Conservation (phyloP, 1,140 invertebrate species). For the Atta cephalotes region DNA sequence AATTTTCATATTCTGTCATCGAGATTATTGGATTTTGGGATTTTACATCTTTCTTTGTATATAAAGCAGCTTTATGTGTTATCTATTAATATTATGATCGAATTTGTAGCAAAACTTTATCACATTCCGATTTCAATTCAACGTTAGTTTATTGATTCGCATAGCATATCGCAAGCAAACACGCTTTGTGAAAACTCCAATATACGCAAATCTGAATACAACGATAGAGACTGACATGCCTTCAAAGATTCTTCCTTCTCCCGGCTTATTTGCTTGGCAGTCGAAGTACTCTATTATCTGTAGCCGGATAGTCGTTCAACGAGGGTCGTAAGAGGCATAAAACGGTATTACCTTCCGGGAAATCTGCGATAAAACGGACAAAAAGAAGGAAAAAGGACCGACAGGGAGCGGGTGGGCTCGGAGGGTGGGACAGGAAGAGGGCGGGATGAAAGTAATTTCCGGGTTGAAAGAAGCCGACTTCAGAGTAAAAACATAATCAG, state of each 20-base stretch:
- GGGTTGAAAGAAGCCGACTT: slow-evolving; percentile 75
- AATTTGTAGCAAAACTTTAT: slow-evolving; percentile 13
- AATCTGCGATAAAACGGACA: slow-evolving; percentile 60
- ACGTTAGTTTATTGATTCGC: slow-evolving; percentile 43
- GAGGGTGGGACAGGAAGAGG: slow-evolving; percentile 49
- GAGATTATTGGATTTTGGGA: slow-evolving; percentile 9
- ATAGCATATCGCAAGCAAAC: slow-evolving; percentile 29
- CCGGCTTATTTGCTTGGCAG: slow-evolving; percentile 65
- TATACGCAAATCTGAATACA: slow-evolving; percentile 50
- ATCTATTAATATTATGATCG: slow-evolving; percentile 42
- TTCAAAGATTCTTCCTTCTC: slow-evolving; percentile 32
- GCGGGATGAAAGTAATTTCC: slow-evolving; percentile 76
- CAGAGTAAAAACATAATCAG: slow-evolving; percentile 78
- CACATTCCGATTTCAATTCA: slow-evolving; percentile 25
- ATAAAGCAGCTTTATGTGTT: slow-evolving; percentile 18
- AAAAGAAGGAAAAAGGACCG: slow-evolving; percentile 53
- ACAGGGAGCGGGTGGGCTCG: slow-evolving; percentile 14
- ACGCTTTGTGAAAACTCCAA: slow-evolving; percentile 50
- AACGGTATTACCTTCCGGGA: slow-evolving; percentile 70
- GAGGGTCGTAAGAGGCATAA: slow-evolving; percentile 69
- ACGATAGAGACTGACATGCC: slow-evolving; percentile 32
- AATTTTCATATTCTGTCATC: slow-evolving; percentile 13
- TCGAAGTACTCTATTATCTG: slow-evolving; percentile 72
- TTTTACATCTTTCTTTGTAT: slow-evolving; percentile 13
- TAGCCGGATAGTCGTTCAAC: slow-evolving; percentile 66